Percentiles rank a stretch among this genome's conserved stretches.
phyloP scores from a whole-genome alignment of 2,113 vertebrate species.

The Cinclus mexicanus region DNA sequence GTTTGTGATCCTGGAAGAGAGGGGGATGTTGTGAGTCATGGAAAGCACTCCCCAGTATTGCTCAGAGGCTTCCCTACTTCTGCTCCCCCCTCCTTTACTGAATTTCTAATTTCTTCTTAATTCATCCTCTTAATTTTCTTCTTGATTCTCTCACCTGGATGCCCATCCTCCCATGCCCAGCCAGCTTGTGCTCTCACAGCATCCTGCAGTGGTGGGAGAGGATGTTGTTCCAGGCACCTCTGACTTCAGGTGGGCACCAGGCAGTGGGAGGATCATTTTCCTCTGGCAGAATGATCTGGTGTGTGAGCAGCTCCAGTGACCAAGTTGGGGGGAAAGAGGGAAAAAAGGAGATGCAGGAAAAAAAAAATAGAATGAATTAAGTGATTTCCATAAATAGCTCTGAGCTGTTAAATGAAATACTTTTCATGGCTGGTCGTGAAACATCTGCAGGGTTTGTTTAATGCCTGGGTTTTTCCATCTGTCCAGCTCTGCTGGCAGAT shows the following conservation, averaged over 20 bases:
- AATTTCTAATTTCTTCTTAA: background rate
- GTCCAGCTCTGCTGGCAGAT: background rate
- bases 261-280: background rate
- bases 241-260: background rate
- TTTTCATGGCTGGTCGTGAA: background rate
- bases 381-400: background rate
- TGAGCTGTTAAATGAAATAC: slow-evolving; percentile 5
- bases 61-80: background rate
- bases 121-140: too few species aligned
- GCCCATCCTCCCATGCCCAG: background rate
- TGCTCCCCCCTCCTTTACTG: background rate
- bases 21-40: fast-evolving
- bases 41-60: background rate
- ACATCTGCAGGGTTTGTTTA: background rate
- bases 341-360: background rate
- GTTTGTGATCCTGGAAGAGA: background rate
- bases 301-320: background rate
- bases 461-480: background rate
- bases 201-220: background rate
- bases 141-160: background rate
- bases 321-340: fast-evolving
- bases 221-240: background rate
- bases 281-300: background rate
- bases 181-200: background rate
- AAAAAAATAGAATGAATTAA: background rate